Evolutionary conservation across 2,888 invertebrate species (phyloP).

Genomic region (Tetragonisca angustula): DNA sequence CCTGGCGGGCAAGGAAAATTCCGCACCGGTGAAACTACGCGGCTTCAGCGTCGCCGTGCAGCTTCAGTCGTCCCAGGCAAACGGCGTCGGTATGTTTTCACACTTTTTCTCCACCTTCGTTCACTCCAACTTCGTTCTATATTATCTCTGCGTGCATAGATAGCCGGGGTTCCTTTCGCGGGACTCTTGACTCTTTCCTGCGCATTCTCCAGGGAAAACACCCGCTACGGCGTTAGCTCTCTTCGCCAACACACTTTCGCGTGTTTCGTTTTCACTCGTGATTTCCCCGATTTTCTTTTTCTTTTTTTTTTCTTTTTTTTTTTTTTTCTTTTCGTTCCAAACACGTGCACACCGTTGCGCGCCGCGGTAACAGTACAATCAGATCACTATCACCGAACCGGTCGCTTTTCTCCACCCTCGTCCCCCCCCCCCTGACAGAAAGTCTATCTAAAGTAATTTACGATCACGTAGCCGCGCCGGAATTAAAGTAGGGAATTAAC

Average conservation of each 20-base stretch:
- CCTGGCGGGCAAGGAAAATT: constrained; percentile 98
- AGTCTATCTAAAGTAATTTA: neutral
- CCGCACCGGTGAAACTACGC: constrained; percentile 98
- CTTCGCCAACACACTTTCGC: constrained; percentile 29
- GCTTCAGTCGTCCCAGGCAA: constrained; percentile 91
- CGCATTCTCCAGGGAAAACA: constrained; percentile 67
- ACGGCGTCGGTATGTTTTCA: constrained; percentile 86
- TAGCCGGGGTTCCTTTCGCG: constrained; percentile 32
- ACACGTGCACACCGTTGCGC: neutral
- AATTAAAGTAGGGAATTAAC: neutral
- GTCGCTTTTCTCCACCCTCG: neutral
- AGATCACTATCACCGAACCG: neutral
- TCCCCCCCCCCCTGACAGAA: neutral
- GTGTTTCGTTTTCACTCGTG: constrained; percentile 3
- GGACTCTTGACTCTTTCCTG: constrained; percentile 59
- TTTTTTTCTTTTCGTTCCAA: too few species aligned
- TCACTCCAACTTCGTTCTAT: constrained; percentile 26
- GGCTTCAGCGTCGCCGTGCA: constrained; percentile 99
- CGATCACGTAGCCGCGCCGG: neutral
- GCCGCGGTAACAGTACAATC: neutral
- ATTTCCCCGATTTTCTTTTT: neutral
- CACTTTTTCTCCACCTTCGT: constrained; percentile 25
- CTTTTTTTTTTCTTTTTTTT: too few species aligned
- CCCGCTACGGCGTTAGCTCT: constrained; percentile 71
- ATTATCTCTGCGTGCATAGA: constrained; percentile 34